Evolutionary conservation across 2,888 invertebrate genomes (phyloP), one percentile per base, ranked within the genome.

Genomic region (Drosophila lutescens): DNA sequence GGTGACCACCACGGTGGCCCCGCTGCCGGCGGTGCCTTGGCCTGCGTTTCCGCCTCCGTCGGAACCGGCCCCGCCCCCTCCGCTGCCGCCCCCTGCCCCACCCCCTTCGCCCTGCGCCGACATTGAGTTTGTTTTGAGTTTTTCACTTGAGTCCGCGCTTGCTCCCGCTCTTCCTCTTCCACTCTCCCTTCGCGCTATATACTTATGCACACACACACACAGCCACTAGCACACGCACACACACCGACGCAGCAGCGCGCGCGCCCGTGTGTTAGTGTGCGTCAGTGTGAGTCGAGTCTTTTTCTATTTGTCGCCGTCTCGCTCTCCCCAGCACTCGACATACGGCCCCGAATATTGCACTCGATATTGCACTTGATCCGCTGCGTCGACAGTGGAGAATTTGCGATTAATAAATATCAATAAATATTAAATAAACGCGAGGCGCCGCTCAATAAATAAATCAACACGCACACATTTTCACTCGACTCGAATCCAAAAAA

Each of bases 111-210:
- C 74, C 38, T 67, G 54, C 34, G 54, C 66, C 63, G 49, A 70
- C 77, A 41, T 66, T 30, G 56, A 55, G 49, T 63, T 63, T 60
- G 62, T 60, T 63, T 60, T 63, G 61, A 63, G 62, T 63, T 60
- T 44, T 63, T 61, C 63, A 61, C 61, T 61, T 49, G 60, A 38
- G 47, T 47, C 30, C 30, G 13, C 13, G 32, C 34, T 34, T 34
- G 12, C 38, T 46, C 3, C 26, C 30, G 17, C 20, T 17, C 32
- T 6, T 32, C 47, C 15, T 32, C 47, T 30, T 30, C 6, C 26
- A 1, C 26, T 26, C 26, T 7, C 26, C 26, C 26, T 30, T 49
- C 32, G 32, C 17, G 32, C 17, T 79, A 30, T 80, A 77, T 49
- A 34, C 77, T 66, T 59, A 71, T 80, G 26, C 26, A 26, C 26